phyloP scores from a whole-genome alignment of 2,888 invertebrate genomes.

The Scaptodrosophila latifasciaeformis region DNA sequence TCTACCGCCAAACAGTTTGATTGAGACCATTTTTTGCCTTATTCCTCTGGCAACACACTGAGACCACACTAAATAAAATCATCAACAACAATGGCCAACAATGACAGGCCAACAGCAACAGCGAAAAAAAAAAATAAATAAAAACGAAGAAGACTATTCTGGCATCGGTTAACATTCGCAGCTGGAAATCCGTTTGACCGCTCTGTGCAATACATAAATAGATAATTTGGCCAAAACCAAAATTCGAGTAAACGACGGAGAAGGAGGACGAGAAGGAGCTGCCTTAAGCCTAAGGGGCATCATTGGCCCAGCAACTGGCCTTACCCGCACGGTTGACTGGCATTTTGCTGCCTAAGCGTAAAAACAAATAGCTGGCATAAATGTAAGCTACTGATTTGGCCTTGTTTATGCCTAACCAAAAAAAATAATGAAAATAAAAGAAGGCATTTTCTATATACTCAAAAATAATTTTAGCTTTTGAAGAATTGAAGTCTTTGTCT shows the following conservation, averaged over 20 bases:
- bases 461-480: too few relatives aligned
- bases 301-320: not conserved
- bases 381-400: not conserved
- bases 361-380: constrained; percentile 25
- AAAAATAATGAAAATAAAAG: too few relatives aligned
- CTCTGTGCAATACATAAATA: constrained; percentile 1
- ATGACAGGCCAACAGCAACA: constrained; percentile 18
- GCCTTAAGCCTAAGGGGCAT: too few relatives aligned
- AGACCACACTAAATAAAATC: not conserved
- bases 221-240: constrained; percentile 7
- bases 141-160: too few relatives aligned
- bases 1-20: constrained; percentile 45
- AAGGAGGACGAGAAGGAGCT: too few relatives aligned
- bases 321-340: constrained; percentile 3
- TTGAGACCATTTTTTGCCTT: constrained; percentile 32
- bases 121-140: too few relatives aligned
- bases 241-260: too few relatives aligned
- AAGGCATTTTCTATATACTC: too few relatives aligned
- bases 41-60: constrained; percentile 5
- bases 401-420: too few relatives aligned
- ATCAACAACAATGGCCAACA: constrained; percentile 32
- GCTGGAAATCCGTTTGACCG: not conserved
- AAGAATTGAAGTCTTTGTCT: too few relatives aligned
- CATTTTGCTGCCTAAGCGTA: constrained; percentile 50
- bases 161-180: not conserved